phyloP scores from a whole-genome alignment of 2,797 vertebrate species.

The Nyctalus aviator region DNA sequence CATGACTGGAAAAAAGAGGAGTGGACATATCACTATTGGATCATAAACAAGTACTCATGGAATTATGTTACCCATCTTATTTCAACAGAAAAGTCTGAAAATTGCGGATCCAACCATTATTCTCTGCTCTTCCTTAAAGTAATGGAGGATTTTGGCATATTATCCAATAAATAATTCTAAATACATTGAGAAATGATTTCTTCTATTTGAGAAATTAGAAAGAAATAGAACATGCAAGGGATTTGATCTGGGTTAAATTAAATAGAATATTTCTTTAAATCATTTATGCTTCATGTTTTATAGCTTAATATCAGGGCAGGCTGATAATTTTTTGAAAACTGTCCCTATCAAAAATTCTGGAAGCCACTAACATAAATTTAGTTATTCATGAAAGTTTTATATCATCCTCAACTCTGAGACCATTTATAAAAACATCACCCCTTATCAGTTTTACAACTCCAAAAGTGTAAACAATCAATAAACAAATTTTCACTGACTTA shows the following conservation, averaged over 20 bases:
- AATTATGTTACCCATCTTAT: not conserved
- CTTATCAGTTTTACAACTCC: not conserved
- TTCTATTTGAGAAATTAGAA: conserved; percentile 27
- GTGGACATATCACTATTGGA: not conserved
- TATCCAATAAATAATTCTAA: not conserved
- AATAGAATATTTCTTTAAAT: not conserved
- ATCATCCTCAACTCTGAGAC: not conserved
- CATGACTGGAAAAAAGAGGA: not conserved
- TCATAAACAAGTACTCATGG: not conserved
- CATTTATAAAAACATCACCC: not conserved
- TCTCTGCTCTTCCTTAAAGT: not conserved
- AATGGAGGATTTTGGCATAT: not conserved
- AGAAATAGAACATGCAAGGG: not conserved
- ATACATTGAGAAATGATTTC: not conserved
- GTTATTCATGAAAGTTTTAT: not conserved
- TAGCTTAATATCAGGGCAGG: not conserved
- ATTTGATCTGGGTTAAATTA: not conserved
- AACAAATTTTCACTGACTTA: not conserved
- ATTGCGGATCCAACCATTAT: not conserved
- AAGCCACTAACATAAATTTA: not conserved
- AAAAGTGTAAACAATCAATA: conserved; percentile 1
- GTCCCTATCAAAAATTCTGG: not conserved
- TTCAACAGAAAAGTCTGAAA: not conserved
- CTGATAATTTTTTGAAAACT: not conserved
- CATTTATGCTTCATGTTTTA: not conserved